Evolutionary conservation across 2,113 vertebrate genomes (phyloP).

Genomic region (Ranitomeya imitator): DNA sequence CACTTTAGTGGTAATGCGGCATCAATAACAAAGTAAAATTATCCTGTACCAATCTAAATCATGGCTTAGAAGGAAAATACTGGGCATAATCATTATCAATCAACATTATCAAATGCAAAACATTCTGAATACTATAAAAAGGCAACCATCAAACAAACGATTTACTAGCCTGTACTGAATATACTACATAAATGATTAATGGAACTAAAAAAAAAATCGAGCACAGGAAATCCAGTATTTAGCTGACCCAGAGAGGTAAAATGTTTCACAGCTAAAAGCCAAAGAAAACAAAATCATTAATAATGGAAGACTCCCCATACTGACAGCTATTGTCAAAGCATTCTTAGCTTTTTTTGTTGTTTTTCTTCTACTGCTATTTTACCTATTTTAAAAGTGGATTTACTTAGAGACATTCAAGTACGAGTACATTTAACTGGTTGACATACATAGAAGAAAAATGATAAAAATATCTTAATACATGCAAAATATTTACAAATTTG

Average conservation of each 20-base stretch:
- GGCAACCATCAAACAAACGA: constrained; percentile 25
- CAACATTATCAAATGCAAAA: neutral
- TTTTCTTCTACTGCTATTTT: constrained; percentile 1
- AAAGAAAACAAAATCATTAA: constrained; percentile 45
- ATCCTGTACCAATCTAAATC: neutral
- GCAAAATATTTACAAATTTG: neutral
- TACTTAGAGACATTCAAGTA: neutral
- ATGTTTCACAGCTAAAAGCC: constrained; percentile 42
- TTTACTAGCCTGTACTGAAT: constrained; percentile 17
- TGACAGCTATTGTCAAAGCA: constrained; percentile 45
- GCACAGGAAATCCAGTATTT: constrained; percentile 34
- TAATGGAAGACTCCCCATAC: constrained; percentile 19
- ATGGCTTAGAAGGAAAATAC: neutral
- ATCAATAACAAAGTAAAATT: neutral
- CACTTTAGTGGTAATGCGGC: neutral
- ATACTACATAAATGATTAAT: constrained; percentile 31
- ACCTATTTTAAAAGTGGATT: neutral
- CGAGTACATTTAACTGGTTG: neutral
- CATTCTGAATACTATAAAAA: constrained; percentile 1
- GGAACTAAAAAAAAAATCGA: constrained; percentile 29
- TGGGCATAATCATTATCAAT: too few relatives aligned
- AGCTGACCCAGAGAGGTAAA: constrained; percentile 42
- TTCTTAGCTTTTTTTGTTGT: constrained; percentile 14
- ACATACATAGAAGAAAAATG: neutral
- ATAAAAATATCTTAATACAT: neutral